Percentiles rank a stretch among this genome's conserved stretches.
These are phyloP conservation scores for Actinia tenebrosa DNA, from an alignment of 64 coral and sea anemone genomes.

Conservation along the genomic window DNA sequence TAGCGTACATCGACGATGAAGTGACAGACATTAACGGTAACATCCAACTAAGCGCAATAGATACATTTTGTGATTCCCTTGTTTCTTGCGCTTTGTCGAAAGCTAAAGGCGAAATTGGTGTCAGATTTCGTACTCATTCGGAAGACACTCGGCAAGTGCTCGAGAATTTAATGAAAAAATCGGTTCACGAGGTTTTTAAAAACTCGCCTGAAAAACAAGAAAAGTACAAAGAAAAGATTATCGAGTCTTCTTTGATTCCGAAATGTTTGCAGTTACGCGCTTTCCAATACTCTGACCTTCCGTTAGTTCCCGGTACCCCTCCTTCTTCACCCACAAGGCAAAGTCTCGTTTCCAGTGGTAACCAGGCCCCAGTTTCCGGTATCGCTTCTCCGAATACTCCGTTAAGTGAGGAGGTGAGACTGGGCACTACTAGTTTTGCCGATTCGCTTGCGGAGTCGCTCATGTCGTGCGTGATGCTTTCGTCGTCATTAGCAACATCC, in stretches of 20 bases:
- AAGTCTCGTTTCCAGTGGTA: conserved; percentile 4
- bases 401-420: conserved; percentile 6
- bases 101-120: conserved; percentile 18
- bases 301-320: conserved; percentile 43
- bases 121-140: not conserved
- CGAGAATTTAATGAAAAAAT: conserved; percentile 52
- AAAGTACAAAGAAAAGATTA: conserved; percentile 30
- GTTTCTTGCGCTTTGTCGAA: conserved; percentile 5
- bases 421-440: conserved; percentile 43
- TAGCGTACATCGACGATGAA: not conserved
- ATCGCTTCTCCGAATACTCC: not conserved
- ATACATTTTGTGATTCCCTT: conserved; percentile 19
- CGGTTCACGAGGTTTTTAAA: conserved; percentile 42
- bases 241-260: conserved; percentile 19
- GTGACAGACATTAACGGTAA: not conserved
- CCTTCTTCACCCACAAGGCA: conserved; percentile 20
- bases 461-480: conserved; percentile 35
- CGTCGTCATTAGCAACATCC: conserved; percentile 48
- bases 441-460: conserved; percentile 51
- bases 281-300: conserved; percentile 14
- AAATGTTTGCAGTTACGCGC: conserved; percentile 13
- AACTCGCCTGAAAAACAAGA: conserved; percentile 29
- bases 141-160: conserved; percentile 39
- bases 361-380: not conserved
- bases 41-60: not conserved